A percentile compares a stretch with the other conserved stretches of the same genome.
Conservation (phyloP, 2,113 vertebrate genomes). For the Apaloderma vittatum region DNA sequence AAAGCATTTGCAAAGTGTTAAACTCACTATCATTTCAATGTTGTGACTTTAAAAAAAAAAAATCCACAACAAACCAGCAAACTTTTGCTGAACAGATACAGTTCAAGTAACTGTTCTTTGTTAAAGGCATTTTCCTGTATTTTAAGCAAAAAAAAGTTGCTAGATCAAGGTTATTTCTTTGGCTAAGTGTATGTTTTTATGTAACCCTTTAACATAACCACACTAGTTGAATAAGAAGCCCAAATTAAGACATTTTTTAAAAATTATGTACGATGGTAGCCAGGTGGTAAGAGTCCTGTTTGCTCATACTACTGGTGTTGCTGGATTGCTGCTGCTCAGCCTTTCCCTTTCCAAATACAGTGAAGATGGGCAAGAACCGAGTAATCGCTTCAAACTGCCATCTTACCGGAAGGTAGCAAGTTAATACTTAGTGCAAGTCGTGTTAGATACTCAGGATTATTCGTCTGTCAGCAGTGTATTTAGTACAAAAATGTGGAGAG, state of each 20-base stretch:
- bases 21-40: constrained; percentile 11
- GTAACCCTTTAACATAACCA: background rate
- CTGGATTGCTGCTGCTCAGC: background rate
- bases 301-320: background rate
- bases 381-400: background rate
- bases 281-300: background rate
- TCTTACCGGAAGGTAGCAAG: background rate
- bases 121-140: background rate
- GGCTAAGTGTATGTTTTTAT: background rate
- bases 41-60: background rate
- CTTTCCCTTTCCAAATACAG: background rate
- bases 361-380: background rate
- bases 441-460: background rate
- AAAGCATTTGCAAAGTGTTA: constrained; percentile 61
- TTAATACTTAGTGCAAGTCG: background rate
- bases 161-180: background rate
- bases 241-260: background rate
- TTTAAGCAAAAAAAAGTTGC: background rate
- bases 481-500: background rate
- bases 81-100: background rate
- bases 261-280: background rate
- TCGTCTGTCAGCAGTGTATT: background rate
- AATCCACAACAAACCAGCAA: background rate
- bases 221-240: background rate
- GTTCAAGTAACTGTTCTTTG: background rate